Percentiles rank a stretch among this genome's conserved stretches.
These are phyloP conservation scores for Bos javanicus DNA, from an alignment of 2,113 vertebrate genomes.

Conservation along the genomic window DNA sequence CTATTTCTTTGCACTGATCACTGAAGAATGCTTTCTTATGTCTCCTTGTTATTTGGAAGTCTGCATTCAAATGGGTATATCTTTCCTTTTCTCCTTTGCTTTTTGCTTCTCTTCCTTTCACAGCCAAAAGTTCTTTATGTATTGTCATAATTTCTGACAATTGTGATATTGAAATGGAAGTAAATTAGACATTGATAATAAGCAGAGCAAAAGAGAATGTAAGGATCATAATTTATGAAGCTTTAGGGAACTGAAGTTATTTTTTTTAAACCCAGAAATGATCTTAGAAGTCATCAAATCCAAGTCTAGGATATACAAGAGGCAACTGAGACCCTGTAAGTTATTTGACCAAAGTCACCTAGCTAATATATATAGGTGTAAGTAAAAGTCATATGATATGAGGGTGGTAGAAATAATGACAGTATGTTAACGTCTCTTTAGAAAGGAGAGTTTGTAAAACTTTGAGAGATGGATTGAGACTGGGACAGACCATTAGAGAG, in stretches of 20 bases:
- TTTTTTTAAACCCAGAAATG: constrained; percentile 9
- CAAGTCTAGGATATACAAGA: background rate
- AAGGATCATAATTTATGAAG: background rate
- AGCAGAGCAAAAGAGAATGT: background rate
- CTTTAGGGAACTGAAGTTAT: background rate
- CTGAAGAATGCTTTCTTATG: background rate
- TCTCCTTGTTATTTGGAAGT: background rate
- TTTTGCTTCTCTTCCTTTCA: background rate
- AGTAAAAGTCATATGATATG: background rate
- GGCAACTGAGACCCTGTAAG: background rate
- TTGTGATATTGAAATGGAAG: background rate
- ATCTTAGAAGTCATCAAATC: background rate
- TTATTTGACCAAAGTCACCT: background rate
- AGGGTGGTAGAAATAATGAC: background rate
- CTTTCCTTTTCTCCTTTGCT: background rate
- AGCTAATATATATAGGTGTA: background rate
- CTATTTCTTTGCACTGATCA: background rate
- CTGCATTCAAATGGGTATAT: background rate
- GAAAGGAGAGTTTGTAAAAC: background rate
- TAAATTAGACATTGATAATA: constrained; percentile 3
- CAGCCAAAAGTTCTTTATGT: background rate
- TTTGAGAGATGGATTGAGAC: background rate
- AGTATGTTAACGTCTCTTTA: background rate
- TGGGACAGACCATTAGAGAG: background rate
- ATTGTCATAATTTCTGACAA: background rate